Evolutionary conservation across 2,797 vertebrate genomes (phyloP).

Genomic region (Chloroceryle inda): DNA sequence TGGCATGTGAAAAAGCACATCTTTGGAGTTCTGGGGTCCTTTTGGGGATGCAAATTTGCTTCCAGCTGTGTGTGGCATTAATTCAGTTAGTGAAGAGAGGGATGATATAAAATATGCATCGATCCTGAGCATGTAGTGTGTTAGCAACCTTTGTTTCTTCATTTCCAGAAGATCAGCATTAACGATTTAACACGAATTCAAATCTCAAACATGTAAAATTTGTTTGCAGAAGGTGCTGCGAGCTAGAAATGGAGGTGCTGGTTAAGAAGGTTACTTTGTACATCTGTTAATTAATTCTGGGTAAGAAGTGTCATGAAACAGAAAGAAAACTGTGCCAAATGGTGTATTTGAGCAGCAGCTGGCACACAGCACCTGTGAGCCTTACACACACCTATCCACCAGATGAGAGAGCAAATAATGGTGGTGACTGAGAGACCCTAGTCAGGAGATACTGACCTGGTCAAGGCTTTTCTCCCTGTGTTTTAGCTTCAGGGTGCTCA

Average conservation of each 20-base stretch:
- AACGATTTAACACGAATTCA: neutral
- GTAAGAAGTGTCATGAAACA: neutral
- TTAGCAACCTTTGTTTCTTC: neutral
- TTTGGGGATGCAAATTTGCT: neutral
- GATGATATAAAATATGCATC: accelerated
- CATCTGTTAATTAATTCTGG: neutral
- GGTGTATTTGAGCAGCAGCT: neutral
- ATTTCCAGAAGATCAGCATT: neutral
- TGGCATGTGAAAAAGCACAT: neutral
- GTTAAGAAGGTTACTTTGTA: neutral
- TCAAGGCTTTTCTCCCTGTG: neutral
- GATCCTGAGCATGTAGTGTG: neutral
- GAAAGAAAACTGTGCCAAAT: neutral
- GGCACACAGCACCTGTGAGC: neutral
- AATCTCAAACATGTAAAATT: neutral
- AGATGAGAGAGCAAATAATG: neutral
- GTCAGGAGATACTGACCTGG: neutral
- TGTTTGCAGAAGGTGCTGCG: neutral
- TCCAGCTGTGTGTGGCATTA: neutral
- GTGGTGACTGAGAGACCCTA: neutral
- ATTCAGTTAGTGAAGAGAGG: neutral
- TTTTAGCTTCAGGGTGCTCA: neutral
- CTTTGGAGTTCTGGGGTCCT: accelerated
- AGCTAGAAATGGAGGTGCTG: neutral
- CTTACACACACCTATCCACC: neutral